These are phyloP conservation scores for Nerophis ophidion DNA, from an alignment of 2,113 vertebrate species.

Conservation along the genomic window DNA sequence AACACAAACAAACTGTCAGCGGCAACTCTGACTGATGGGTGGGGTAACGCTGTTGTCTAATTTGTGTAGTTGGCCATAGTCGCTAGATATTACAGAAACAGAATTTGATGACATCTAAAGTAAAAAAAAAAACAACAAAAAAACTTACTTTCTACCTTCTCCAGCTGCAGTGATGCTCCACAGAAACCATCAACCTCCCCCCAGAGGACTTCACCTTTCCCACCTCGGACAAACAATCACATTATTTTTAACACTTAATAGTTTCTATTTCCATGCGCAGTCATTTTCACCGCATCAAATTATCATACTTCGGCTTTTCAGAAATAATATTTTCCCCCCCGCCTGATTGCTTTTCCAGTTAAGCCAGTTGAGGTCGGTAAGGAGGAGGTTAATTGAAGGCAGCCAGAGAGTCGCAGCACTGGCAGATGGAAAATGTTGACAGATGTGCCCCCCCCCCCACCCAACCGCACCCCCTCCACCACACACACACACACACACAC, in stretches of 20 bases:
- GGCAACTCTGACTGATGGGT: too few species aligned
- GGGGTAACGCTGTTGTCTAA: too few species aligned
- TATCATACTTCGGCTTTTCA: conserved; percentile 10
- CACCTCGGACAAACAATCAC: not conserved
- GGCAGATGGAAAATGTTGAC: conserved; percentile 56
- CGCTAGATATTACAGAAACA: too few species aligned
- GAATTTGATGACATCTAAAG: too few species aligned
- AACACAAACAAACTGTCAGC: too few species aligned
- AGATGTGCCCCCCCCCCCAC: conserved; percentile 51
- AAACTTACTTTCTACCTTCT: not conserved
- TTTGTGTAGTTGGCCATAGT: too few species aligned
- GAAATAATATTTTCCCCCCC: conserved; percentile 23
- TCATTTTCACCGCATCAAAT: conserved; percentile 4
- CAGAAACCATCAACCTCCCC: not conserved
- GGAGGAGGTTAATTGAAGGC: conserved; percentile 51
- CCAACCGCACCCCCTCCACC: not conserved
- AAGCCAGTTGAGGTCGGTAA: conserved; percentile 47
- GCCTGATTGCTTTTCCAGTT: conserved; percentile 40
- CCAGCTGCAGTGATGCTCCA: not conserved
- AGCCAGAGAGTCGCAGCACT: conserved; percentile 28
- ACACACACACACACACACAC: not conserved
- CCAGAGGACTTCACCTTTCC: not conserved
- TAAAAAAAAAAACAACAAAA: too few species aligned
- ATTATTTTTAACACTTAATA: not conserved
- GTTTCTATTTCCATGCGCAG: not conserved